Conservation (phyloP, 2,113 vertebrate genomes). For the Rhineura floridana region DNA sequence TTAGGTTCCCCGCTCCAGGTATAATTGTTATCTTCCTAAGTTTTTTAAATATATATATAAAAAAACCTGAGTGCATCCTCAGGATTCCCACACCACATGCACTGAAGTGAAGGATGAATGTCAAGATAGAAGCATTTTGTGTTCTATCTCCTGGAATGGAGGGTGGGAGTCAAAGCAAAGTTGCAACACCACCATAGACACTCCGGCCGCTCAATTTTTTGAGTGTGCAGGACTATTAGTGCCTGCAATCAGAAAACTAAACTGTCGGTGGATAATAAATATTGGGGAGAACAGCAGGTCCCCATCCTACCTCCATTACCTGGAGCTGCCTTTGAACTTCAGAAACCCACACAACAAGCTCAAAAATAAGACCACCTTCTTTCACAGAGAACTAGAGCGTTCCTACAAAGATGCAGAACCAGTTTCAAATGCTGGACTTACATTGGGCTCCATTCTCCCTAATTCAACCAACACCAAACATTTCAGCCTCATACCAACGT, state of each 20-base stretch:
- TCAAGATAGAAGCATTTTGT: rapidly evolving
- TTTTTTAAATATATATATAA: too few species aligned
- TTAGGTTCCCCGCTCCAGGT: too few species aligned
- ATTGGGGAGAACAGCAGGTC: constrained; percentile 47
- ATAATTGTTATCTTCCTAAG: too few species aligned
- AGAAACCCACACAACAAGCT: constrained; percentile 27
- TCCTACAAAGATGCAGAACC: background rate
- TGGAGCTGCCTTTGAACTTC: constrained; percentile 61
- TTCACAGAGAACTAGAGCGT: constrained; percentile 62
- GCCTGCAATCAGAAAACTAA: constrained; percentile 71
- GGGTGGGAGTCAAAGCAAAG: background rate
- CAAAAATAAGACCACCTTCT: constrained; percentile 39
- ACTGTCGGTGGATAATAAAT: constrained; percentile 76
- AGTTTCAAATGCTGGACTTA: too few species aligned
- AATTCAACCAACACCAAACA: background rate
- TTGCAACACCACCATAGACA: constrained; percentile 19
- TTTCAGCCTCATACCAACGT: background rate
- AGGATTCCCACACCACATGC: background rate
- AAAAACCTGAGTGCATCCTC: background rate
- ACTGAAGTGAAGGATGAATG: background rate
- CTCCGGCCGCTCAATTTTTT: constrained; percentile 46
- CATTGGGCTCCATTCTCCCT: background rate
- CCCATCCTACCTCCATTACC: constrained; percentile 2
- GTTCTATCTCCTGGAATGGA: rapidly evolving
- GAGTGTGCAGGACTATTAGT: constrained; percentile 66